Base-by-base conservation (phyloP, 2,888 invertebrate species). In the Megastigmus dorsalis region DNA sequence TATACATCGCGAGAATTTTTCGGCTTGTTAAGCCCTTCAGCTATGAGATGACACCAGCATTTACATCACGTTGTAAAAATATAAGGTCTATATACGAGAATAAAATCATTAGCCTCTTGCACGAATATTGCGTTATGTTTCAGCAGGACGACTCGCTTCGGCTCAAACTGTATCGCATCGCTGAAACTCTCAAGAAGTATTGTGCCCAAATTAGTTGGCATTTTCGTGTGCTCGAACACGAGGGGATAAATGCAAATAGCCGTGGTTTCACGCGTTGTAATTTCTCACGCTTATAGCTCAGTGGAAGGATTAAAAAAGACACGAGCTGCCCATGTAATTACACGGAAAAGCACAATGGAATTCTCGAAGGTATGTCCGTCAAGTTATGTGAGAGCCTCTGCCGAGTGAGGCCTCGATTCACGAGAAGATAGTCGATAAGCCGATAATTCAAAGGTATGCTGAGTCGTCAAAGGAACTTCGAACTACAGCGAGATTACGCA, bases 281-380 rank as follows among this genome's bases (percentile, higher is more conserved):
- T 80, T 80, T 81, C 80, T 79, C 80, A 81, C 79, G 81, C 80
- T 74, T 33, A n/a, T n/a, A 45, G n/a, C 6, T 28, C n/a, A 7
- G 28, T 15, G 1, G 15, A n/a, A 30, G 45, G 36, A 33, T 36
- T 43, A 36, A 66, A 60, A 67, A 45, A 33, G 28, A 33, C 77
- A 75, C 77, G 78, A 80, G n/a, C n/a, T 76, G 79, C 52, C n/a
- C 78, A 74, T 82, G 83, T 85, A 86, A 86, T 86, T 86, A 83
- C 80, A 79, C 73, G 79, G 81, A 83, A 84, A 83, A 60, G 54
- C 80, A 84, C 82, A 83, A 84, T 85, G 84, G 84, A 84, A 86
- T 85, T 82, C 80, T 79, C 79, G 77, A 80, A 79, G 84, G 81
- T 82, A 84, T 83, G 84, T 81, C 78, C 72, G 79, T 82, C 81